phyloP scores from a whole-genome alignment of 2,888 invertebrate species.

The Lithophane ornitopus region DNA sequence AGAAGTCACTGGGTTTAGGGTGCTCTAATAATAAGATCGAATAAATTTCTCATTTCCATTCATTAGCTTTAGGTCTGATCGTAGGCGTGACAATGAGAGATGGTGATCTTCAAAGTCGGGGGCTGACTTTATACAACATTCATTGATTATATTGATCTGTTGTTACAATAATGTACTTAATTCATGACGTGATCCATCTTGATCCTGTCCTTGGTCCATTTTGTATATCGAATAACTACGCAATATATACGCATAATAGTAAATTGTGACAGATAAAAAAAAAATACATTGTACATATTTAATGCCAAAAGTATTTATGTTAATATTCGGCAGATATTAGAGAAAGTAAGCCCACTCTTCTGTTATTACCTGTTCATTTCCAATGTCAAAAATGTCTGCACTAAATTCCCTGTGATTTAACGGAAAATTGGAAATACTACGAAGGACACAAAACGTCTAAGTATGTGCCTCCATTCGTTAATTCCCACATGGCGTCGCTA shows the following conservation, averaged over 20 bases:
- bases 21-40: constrained; percentile 55
- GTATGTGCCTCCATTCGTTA: background rate
- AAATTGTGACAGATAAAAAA: background rate
- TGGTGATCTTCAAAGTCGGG: constrained; percentile 61
- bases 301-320: background rate
- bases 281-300: background rate
- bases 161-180: constrained; percentile 17
- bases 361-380: background rate
- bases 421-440: constrained; percentile 12
- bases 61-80: constrained; percentile 61
- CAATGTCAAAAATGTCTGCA: background rate
- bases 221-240: background rate
- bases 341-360: background rate
- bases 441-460: background rate
- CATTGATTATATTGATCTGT: constrained; percentile 64
- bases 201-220: background rate
- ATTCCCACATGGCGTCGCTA: background rate
- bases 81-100: constrained; percentile 74
- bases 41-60: constrained; percentile 70
- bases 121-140: constrained; percentile 58
- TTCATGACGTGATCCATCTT: constrained; percentile 15
- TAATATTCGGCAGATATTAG: background rate
- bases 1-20: constrained; percentile 15
- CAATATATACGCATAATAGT: too few species aligned
- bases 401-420: constrained; percentile 7